Evolutionary conservation across 2,113 vertebrate species (phyloP).

Genomic region (Cyprinodon variegatus): DNA sequence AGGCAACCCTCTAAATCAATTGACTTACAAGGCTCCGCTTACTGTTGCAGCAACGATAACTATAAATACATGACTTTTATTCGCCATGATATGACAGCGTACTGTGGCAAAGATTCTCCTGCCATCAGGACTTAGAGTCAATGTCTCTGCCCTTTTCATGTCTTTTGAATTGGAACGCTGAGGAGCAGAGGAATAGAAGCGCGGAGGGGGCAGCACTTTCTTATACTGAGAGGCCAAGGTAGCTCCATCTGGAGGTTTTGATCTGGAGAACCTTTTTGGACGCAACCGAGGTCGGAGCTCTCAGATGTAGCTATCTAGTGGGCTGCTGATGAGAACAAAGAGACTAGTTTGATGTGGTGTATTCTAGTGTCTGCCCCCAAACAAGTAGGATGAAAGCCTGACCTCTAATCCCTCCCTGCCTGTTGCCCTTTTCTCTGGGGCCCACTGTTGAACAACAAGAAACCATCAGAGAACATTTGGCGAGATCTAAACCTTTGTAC

Average conservation of each 20-base stretch:
- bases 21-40: constrained; percentile 61
- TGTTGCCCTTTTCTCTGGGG: constrained; percentile 69
- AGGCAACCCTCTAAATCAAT: constrained; percentile 56
- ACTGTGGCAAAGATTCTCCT: constrained; percentile 59
- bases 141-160: constrained; percentile 75
- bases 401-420: constrained; percentile 70
- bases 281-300: constrained; percentile 59
- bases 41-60: constrained; percentile 59
- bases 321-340: constrained; percentile 67
- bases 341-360: constrained; percentile 68
- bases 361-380: constrained; percentile 58
- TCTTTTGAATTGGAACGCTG: constrained; percentile 52
- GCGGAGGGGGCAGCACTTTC: neutral
- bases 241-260: constrained; percentile 72
- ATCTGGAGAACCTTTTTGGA: constrained; percentile 70
- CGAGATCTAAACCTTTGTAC: constrained; percentile 38
- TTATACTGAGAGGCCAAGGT: constrained; percentile 64
- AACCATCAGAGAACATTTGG: constrained; percentile 37
- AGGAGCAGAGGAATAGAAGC: constrained; percentile 4
- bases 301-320: constrained; percentile 61
- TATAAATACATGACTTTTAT: constrained; percentile 69
- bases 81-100: constrained; percentile 60
- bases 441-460: constrained; percentile 46
- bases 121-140: constrained; percentile 71
- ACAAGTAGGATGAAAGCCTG: constrained; percentile 79